Conservation (phyloP, 2,797 vertebrate species). For the Cyprinodon diabolis region DNA sequence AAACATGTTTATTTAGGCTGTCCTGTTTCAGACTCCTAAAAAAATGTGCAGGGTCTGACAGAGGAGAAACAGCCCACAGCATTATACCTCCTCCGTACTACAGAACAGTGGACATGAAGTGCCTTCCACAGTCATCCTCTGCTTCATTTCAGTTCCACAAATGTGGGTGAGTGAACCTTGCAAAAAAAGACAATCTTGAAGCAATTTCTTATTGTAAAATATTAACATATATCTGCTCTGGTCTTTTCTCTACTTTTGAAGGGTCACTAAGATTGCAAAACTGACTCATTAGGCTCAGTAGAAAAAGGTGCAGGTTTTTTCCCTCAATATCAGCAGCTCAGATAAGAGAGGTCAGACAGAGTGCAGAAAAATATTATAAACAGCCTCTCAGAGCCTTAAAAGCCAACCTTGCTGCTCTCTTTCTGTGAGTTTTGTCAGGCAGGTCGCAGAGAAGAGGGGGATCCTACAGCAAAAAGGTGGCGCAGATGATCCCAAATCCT, state of each 20-base stretch:
- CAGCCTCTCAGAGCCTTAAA: neutral
- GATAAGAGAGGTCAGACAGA: slow-evolving; percentile 17
- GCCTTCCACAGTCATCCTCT: neutral
- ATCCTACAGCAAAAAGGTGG: slow-evolving; percentile 56
- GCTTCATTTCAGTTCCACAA: neutral
- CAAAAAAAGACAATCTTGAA: neutral
- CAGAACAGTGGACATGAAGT: neutral
- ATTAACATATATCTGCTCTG: no score
- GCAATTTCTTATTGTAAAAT: no score
- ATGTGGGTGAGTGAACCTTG: neutral
- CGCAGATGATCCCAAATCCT: slow-evolving; percentile 78
- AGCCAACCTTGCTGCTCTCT: slow-evolving; percentile 10
- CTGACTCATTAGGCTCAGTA: neutral
- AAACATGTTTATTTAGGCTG: no score
- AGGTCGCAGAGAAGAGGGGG: slow-evolving; percentile 20
- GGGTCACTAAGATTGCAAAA: neutral
- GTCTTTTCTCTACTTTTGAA: no score
- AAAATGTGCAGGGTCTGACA: no score
- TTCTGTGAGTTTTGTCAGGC: slow-evolving; percentile 24
- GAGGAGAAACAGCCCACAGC: neutral
- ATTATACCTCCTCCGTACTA: no score
- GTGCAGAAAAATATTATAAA: neutral
- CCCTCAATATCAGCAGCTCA: slow-evolving; percentile 18
- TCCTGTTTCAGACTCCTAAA: no score
- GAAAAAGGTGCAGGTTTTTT: slow-evolving; percentile 9